Evolutionary conservation across 2,113 vertebrate genomes (phyloP), one percentile per base, ranked within the genome.

Genomic region (Recurvirostra avosetta): DNA sequence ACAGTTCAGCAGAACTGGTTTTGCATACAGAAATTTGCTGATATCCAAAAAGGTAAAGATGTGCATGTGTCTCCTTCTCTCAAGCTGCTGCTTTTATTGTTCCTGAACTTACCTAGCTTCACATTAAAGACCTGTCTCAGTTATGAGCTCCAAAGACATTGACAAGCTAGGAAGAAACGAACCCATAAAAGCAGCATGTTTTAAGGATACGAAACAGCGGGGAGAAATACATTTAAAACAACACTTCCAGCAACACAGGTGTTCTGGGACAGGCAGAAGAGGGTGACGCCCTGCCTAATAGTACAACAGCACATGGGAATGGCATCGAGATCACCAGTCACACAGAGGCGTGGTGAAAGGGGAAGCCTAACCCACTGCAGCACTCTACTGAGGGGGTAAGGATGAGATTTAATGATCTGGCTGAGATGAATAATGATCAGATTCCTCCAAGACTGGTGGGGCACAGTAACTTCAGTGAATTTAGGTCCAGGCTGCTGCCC

Each of bases 271-370:
- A 19, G 61, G 17, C 19, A 67, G 34, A 50, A 77, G 11, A 45
- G 10, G 29, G 9, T 25, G 22, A 41, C 2, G 19, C 9, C 47
- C 38, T 84, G 9, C 15, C 43, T 49, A 16, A 45, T 4, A 30
- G 5, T 8, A 3, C 0, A 5, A 18, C 18, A 41, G 6, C 7
- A 2, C 2, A 0, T 19, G 23, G 27, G 23, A 79, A 58, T 19
- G n/a, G 13, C 53, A 40, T 1, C 18, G 58, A 38, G 47, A 91
- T 63, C 27, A 50, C 19, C 12, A n/a, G 15, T 62, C 59, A n/a
- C 2, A 3, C 12, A 40, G 36, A 30, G 4, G 13, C 15, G 8
- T 12, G n/a, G 11, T 9, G 18, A 12, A 36, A 41, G 29, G n/a
- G 3, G 4, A 70, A 85, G 20, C 26, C 43, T 63, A 68, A 84